Evolutionary conservation across 2,888 invertebrate species (phyloP), one percentile per base, ranked within the genome.

Genomic region (Drosophila neutralis): DNA sequence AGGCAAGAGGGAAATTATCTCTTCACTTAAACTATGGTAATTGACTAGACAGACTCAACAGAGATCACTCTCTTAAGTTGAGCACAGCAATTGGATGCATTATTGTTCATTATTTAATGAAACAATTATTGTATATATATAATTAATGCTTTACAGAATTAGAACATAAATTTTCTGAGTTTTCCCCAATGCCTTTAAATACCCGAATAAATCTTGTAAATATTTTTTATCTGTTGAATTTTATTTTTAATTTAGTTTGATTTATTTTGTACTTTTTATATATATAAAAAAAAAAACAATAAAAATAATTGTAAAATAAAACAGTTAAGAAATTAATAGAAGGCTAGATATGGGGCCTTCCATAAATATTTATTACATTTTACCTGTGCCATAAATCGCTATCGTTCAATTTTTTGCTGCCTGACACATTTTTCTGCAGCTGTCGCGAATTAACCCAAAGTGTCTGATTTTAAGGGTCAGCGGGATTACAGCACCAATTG

Each of bases 401-500:
- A 10, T 69, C 42, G 15, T 42, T n/a, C 2, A 8, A 1, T 1
- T 31, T 52, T 54, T 57, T 38, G 15, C 31, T 54, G 58, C 75
- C 73, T 33, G 4, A 15, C n/a, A 8, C 21, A 15, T 2, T n/a
- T 15, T 18, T 24, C 35, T 21, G 61, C 78, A 78, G 82, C 78
- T 78, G 78, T 38, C 73, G 58, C 21, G 68, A 78, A 69, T 78
- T 67, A 66, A 15, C 31, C 27, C 10, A 13, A 21, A n/a, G 11
- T 31, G 31, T 11, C 18, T 36, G 67, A 68, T 15, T 58, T 62
- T 61, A 52, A 61, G 63, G 48, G 65, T 8, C 2, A 8, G 15
- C 42, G 8, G 65, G 76, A 45, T 72, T 69, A 21, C 24, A 18
- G 15, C 11, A 42, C 57, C 68, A 68, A 85, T 82, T 75, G 69